Percentiles rank a stretch among this genome's conserved stretches.
Conservation (phyloP, 2,113 vertebrate species). For the Aphelocoma coerulescens region DNA sequence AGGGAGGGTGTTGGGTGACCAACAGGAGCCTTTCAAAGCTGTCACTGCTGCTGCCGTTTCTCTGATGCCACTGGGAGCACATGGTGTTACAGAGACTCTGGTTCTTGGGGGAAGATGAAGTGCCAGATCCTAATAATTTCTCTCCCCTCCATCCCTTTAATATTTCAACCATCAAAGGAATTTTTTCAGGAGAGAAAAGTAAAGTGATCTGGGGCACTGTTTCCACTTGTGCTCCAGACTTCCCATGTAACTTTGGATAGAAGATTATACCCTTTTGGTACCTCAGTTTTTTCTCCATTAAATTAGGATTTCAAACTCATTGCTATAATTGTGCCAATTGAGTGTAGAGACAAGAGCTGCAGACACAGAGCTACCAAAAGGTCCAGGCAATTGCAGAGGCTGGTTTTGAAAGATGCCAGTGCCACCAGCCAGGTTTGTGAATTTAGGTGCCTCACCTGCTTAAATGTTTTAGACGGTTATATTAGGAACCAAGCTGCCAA, state of each 20-base stretch:
- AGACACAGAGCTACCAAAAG: not conserved
- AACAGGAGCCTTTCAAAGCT: not conserved
- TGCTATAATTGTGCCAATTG: not conserved
- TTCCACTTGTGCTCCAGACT: not conserved
- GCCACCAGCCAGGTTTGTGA: not conserved
- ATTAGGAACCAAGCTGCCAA: not conserved
- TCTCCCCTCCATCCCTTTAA: not conserved
- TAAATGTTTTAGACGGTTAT: not conserved
- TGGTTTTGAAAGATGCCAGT: not conserved
- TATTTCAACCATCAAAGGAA: not conserved
- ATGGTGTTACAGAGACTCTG: not conserved
- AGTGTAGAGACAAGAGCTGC: not conserved
- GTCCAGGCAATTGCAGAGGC: not conserved
- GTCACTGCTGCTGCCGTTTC: not conserved
- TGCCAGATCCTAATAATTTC: not conserved
- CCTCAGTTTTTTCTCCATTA: not conserved
- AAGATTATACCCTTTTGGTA: not conserved
- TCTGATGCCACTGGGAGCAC: not conserved
- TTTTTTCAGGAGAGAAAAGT: not conserved
- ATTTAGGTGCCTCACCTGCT: not conserved
- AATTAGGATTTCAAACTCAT: not conserved
- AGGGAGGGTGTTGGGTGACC: not conserved
- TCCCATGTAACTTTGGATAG: not conserved
- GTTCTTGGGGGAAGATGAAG: not conserved
- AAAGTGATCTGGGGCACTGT: not conserved